These are phyloP conservation scores for Tortrix viridana DNA, from an alignment of 2,888 invertebrate genomes.

Conservation along the genomic window DNA sequence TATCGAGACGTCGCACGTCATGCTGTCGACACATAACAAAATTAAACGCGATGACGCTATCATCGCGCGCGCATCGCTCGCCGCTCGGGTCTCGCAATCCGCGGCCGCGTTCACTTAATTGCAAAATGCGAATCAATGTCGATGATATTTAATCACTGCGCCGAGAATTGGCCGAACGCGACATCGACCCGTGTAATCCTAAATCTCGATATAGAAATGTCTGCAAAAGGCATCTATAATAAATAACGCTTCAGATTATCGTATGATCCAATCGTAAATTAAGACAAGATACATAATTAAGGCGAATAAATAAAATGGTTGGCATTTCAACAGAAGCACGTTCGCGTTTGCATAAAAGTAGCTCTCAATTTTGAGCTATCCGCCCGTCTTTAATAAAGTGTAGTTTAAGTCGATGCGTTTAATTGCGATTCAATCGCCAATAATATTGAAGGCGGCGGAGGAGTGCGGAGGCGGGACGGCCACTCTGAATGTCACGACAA, in stretches of 20 bases:
- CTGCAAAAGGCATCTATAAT: conserved; percentile 80
- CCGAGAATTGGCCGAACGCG: conserved; percentile 58
- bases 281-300: conserved; percentile 85
- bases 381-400: conserved; percentile 78
- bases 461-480: conserved; percentile 79
- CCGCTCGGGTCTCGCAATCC: conserved; percentile 42
- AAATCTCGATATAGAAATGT: conserved; percentile 82
- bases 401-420: conserved; percentile 81
- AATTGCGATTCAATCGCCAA: conserved; percentile 83
- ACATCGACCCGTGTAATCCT: conserved; percentile 75
- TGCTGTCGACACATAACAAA: conserved; percentile 79
- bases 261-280: conserved; percentile 85
- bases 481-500: conserved; percentile 83
- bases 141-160: conserved; percentile 77
- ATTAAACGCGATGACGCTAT: conserved; percentile 81
- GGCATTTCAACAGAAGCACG: conserved; percentile 84
- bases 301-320: conserved; percentile 84
- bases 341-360: conserved; percentile 75
- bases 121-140: conserved; percentile 77
- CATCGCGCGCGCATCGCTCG: conserved; percentile 72
- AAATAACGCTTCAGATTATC: conserved; percentile 83
- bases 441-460: conserved; percentile 79
- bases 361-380: conserved; percentile 80
- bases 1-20: conserved; percentile 80
- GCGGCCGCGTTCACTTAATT: conserved; percentile 69